Conservation (phyloP, 1,140 invertebrate genomes). For the Megalopta genalis region DNA sequence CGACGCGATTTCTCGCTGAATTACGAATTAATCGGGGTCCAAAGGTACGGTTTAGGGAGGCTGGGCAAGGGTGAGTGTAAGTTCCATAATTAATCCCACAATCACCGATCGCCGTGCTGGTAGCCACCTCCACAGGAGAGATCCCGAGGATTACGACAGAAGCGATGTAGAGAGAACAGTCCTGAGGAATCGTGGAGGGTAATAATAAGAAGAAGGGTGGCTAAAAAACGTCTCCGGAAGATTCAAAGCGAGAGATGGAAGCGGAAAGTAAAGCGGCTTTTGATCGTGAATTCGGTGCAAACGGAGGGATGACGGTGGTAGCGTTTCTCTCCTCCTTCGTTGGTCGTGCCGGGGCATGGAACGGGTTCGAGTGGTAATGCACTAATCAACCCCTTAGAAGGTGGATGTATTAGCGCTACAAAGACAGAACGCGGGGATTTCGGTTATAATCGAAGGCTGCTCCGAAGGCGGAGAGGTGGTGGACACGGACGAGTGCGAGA, state of each 20-base stretch:
- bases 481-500: constrained; percentile 64
- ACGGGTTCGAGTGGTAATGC: constrained; percentile 70
- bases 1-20: constrained; percentile 24
- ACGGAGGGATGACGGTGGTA: constrained; percentile 52
- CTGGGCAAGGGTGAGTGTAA: constrained; percentile 36
- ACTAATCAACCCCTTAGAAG: constrained; percentile 75
- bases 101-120: constrained; percentile 67
- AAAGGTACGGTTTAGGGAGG: background rate
- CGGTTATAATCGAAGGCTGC: constrained; percentile 76
- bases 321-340: constrained; percentile 37
- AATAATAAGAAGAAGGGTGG: constrained; percentile 9
- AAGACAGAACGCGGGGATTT: constrained; percentile 66
- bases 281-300: constrained; percentile 49
- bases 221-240: constrained; percentile 22
- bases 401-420: constrained; percentile 72
- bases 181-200: background rate
- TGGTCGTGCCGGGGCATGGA: constrained; percentile 36
- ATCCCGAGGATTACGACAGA: constrained; percentile 62
- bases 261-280: constrained; percentile 1
- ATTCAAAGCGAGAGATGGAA: constrained; percentile 27
- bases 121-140: constrained; percentile 57
- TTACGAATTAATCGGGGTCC: constrained; percentile 54
- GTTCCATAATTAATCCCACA: constrained; percentile 73
- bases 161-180: constrained; percentile 45
- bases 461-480: constrained; percentile 66